Conservation (phyloP, 1,140 invertebrate genomes). For the Holcopasites calliopsidis region DNA sequence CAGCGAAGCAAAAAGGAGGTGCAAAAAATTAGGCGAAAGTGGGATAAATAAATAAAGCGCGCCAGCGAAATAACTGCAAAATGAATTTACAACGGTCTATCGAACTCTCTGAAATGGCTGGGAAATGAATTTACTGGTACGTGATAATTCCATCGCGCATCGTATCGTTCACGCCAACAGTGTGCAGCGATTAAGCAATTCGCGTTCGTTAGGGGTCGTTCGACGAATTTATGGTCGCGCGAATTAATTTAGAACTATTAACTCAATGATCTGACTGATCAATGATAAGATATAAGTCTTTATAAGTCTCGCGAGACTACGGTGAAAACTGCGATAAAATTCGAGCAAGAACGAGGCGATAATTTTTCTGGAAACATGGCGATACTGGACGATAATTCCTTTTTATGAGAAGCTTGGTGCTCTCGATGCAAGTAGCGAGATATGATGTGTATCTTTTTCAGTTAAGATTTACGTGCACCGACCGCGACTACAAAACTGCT, state of each 20-base stretch:
- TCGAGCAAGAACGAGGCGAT: neutral
- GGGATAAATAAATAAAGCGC: constrained; percentile 3
- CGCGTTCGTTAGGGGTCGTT: neutral
- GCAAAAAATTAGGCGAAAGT: neutral
- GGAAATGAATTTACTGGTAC: constrained; percentile 26
- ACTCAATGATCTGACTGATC: no score
- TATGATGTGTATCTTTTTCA: neutral
- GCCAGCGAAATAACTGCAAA: constrained; percentile 30
- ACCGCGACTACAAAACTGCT: neutral
- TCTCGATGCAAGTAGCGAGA: neutral
- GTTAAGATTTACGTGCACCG: neutral
- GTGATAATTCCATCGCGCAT: constrained; percentile 33
- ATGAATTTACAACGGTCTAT: constrained; percentile 41
- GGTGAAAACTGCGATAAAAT: neutral
- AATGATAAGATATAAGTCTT: no score
- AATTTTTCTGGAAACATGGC: neutral
- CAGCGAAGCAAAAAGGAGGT: neutral
- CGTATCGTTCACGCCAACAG: constrained; percentile 30
- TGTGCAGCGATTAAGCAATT: constrained; percentile 15
- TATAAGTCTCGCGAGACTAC: no score
- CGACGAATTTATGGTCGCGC: constrained; percentile 32
- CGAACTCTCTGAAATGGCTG: constrained; percentile 1
- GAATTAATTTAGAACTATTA: no score
- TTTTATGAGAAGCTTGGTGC: neutral
- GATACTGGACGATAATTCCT: neutral